phyloP scores from a whole-genome alignment of 2,888 invertebrate genomes.

The Pseudeuparius sepicola region DNA sequence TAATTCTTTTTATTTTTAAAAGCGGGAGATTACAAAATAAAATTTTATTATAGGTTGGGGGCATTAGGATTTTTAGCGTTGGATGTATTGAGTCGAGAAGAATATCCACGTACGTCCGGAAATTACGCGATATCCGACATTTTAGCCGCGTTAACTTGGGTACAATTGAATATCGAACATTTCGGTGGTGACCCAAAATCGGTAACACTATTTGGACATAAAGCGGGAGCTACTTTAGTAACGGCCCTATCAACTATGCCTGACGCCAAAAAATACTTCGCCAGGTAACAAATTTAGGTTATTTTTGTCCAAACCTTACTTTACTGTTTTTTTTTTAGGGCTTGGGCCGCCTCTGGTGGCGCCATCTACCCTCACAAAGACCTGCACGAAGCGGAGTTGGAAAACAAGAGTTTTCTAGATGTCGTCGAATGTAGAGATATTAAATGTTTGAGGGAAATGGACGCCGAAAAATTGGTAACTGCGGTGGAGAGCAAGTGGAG shows the following conservation, averaged over 20 bases:
- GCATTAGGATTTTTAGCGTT: conserved; percentile 66
- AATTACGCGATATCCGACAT: conserved; percentile 82
- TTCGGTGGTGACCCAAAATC: conserved; percentile 73
- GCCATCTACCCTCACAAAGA: conserved; percentile 60
- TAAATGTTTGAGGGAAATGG: conserved; percentile 46
- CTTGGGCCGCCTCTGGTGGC: conserved; percentile 73
- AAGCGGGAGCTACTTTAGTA: conserved; percentile 72
- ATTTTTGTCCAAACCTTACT: no score
- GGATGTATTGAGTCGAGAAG: conserved; percentile 55
- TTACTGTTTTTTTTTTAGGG: no score
- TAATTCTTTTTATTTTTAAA: conserved; percentile 4
- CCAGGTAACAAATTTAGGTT: conserved; percentile 27
- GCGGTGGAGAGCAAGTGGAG: conserved; percentile 67
- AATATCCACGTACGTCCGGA: conserved; percentile 67
- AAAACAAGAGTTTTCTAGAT: conserved; percentile 52
- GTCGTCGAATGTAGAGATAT: conserved; percentile 41
- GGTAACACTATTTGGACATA: conserved; percentile 75
- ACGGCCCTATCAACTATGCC: conserved; percentile 57
- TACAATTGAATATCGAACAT: conserved; percentile 68
- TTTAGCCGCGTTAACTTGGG: conserved; percentile 66
- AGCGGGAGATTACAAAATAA: no score
- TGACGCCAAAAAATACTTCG: conserved; percentile 56
- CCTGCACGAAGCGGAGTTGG: conserved; percentile 49
- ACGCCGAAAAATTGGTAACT: conserved; percentile 50
- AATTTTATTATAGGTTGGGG: conserved; percentile 31